These are phyloP conservation scores for Aplocera efformata DNA, from an alignment of 2,888 invertebrate genomes.

Conservation along the genomic window DNA sequence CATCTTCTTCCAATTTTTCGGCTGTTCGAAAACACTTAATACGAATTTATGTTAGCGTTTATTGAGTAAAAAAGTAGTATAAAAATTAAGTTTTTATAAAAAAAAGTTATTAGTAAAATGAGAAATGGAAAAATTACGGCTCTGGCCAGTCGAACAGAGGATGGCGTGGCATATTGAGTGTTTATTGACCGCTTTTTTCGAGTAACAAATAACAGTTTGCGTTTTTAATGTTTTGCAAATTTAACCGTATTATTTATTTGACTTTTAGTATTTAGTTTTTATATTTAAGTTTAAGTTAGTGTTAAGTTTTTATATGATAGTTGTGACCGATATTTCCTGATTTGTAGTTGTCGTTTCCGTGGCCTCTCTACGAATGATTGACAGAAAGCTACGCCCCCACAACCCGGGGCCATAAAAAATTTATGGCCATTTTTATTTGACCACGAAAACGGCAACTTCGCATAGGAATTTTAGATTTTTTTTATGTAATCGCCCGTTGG, in stretches of 20 bases:
- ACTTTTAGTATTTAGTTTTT: background rate
- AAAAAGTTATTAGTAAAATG: too few relatives aligned
- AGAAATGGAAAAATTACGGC: constrained; percentile 16
- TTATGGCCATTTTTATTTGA: constrained; percentile 19
- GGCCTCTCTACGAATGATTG: constrained; percentile 11
- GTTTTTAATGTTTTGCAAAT: constrained; percentile 1
- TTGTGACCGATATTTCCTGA: constrained; percentile 3
- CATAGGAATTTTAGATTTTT: constrained; percentile 19
- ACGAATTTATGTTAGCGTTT: constrained; percentile 16
- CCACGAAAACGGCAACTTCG: constrained; percentile 18
- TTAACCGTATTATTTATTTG: background rate
- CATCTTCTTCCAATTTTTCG: constrained; percentile 69
- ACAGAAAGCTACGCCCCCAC: background rate
- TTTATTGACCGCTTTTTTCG: constrained; percentile 1
- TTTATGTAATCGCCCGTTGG: constrained; percentile 9
- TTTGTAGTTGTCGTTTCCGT: constrained; percentile 12
- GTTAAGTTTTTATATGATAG: background rate
- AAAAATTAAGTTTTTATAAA: constrained; percentile 1
- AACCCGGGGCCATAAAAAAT: constrained; percentile 10
- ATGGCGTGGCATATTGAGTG: background rate
- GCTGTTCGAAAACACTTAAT: constrained; percentile 42
- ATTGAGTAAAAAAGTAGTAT: constrained; percentile 6
- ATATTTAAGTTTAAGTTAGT: background rate
- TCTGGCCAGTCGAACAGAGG: constrained; percentile 7
- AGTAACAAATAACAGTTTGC: too few relatives aligned